Evolutionary conservation across 1,140 invertebrate genomes (phyloP).

Genomic region (Lepidostoma basale): DNA sequence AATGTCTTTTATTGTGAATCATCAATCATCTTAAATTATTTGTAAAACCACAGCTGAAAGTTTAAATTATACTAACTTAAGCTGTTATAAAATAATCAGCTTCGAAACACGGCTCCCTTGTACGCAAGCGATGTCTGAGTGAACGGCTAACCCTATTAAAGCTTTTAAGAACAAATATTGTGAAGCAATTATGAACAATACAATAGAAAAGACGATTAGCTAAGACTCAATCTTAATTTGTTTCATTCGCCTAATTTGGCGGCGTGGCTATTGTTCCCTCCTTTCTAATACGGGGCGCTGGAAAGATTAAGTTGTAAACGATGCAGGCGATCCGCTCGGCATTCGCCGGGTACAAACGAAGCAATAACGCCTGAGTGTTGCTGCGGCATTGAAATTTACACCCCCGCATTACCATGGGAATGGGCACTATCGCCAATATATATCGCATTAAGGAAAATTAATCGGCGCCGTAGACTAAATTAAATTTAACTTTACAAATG

Average conservation of each 20-base stretch:
- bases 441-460: slow-evolving; percentile 39
- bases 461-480: slow-evolving; percentile 32
- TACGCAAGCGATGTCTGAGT: too few species aligned
- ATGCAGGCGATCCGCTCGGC: slow-evolving; percentile 12
- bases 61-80: too few species aligned
- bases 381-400: slow-evolving; percentile 29
- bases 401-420: slow-evolving; percentile 23
- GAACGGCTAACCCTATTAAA: too few species aligned
- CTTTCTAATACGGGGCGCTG: slow-evolving; percentile 12
- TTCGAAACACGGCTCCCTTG: too few species aligned
- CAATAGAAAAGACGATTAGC: not conserved
- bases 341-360: not conserved
- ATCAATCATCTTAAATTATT: too few species aligned
- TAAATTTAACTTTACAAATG: slow-evolving; percentile 36
- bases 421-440: slow-evolving; percentile 32
- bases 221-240: slow-evolving; percentile 18
- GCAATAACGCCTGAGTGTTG: slow-evolving; percentile 28
- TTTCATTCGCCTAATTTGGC: slow-evolving; percentile 11
- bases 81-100: too few species aligned
- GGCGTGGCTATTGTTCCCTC: slow-evolving; percentile 7
- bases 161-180: not conserved
- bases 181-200: not conserved
- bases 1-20: too few species aligned
- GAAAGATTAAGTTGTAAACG: slow-evolving; percentile 23
- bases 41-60: too few species aligned